These are phyloP conservation scores for Montipora capitata DNA, from an alignment of 92 coral and sea anemone species.

Conservation along the genomic window DNA sequence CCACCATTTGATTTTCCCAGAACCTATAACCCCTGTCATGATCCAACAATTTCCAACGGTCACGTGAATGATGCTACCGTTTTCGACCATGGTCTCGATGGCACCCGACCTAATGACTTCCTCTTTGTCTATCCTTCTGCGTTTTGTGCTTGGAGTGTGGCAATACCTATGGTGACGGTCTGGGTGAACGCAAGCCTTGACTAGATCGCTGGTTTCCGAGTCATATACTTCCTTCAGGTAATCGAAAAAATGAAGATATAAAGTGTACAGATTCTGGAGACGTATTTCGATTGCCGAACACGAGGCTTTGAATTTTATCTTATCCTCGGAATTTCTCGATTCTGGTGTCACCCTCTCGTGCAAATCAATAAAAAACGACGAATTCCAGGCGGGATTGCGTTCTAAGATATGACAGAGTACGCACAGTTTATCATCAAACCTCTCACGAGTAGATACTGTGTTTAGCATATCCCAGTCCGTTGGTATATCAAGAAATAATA, in stretches of 20 bases:
- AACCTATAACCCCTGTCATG: conserved; percentile 5
- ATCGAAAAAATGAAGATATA: background rate
- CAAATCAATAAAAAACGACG: background rate
- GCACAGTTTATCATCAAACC: background rate
- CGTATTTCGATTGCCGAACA: conserved; percentile 4
- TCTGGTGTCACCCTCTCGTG: background rate
- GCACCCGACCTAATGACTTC: no score
- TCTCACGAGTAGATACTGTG: no score
- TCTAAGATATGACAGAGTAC: background rate
- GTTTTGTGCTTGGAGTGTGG: background rate
- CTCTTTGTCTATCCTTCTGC: background rate
- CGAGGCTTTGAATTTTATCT: background rate
- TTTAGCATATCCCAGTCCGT: background rate
- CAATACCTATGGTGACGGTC: conserved; percentile 5
- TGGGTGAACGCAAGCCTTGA: conserved; percentile 9
- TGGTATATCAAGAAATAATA: background rate
- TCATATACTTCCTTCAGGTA: background rate
- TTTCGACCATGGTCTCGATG: background rate
- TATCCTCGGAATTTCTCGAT: background rate
- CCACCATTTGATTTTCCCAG: background rate
- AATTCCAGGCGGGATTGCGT: conserved; percentile 9
- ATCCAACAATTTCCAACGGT: background rate
- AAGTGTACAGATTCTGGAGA: background rate
- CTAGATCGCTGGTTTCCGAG: background rate
- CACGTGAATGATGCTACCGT: background rate